A percentile compares a stretch with the other conserved stretches of the same genome.
Evolutionary conservation across 2,113 vertebrate genomes (phyloP).

Genomic region (Ammospiza nelsoni): DNA sequence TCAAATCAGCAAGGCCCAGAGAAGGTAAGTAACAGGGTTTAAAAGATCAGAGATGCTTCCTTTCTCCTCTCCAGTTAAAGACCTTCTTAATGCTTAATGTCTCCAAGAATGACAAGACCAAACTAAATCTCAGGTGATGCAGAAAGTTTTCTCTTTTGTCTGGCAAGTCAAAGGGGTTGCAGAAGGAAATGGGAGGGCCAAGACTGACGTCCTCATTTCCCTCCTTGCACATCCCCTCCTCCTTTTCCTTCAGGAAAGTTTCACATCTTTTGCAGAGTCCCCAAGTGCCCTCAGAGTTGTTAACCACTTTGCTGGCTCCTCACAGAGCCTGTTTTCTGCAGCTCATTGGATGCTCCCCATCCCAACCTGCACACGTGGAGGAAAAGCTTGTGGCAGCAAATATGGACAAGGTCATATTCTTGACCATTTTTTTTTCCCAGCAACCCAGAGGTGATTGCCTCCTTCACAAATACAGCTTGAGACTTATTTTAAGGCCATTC

Average conservation of each 20-base stretch:
- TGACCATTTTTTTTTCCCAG: neutral
- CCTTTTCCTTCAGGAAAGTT: neutral
- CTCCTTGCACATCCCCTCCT: neutral
- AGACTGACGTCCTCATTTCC: neutral
- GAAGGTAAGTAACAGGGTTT: neutral
- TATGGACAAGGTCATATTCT: neutral
- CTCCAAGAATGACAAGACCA: neutral
- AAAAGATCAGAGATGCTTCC: neutral
- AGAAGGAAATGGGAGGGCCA: neutral
- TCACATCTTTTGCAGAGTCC: neutral
- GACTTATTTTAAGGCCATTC: neutral
- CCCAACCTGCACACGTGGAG: rapidly evolving
- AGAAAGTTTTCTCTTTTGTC: neutral
- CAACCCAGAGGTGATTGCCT: neutral
- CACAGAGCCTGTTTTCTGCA: neutral
- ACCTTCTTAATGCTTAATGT: neutral
- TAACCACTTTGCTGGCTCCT: neutral
- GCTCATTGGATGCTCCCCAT: neutral
- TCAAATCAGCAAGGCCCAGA: neutral
- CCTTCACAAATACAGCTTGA: neutral
- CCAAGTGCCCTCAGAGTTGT: neutral
- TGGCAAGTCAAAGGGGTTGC: neutral
- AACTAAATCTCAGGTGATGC: neutral
- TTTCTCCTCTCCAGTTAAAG: neutral
- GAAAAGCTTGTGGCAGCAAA: neutral